Evolutionary conservation across 2,888 invertebrate genomes (phyloP), one percentile per base, ranked within the genome.

Genomic region (Spilarctia lutea): DNA sequence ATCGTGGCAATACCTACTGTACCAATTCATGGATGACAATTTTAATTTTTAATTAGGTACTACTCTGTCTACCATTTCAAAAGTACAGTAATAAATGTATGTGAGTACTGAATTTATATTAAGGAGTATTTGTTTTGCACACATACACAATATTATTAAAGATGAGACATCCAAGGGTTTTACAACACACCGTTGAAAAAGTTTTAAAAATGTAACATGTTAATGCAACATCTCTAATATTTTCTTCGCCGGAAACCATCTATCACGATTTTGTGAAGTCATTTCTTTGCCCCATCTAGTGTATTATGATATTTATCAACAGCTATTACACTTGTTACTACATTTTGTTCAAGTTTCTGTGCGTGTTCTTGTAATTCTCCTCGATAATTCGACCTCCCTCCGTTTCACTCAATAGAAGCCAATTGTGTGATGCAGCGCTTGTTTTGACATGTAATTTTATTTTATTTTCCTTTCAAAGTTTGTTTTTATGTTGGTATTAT

Each of bases 361-460:
- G 80, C 87, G 83, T 85, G 86, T 86, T 91, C 89, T 92, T 90
- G 90, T 93, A 92, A 94, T 93, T 91, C 87, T 79, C 85, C 84
- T 85, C 90, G 86, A 92, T 93, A 93, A 93, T 92, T 91, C 82
- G 78, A 85, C 86, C 87, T 86, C 89, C 88, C 89, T 86, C 79
- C 75, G 79, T 77, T 83, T 81, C 81, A 78, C 83, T 92, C 90
- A 92, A 93, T 93, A 87, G 88, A 87, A 84, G 90, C 87, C 93
- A 92, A 94, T 94, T 91, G 92, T 91, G 88, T 81, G 82, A 88
- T 87, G 88, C 89, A 90, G 80, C 77, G 85, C 87, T 80, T 90
- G 90, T 90, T 90, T 86, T 91, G 92, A 91, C 92, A 90, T 91
- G 88, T 90, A 84, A 89, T 91, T 90, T 87, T 79, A 74, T 86